Evolutionary conservation across 2,113 vertebrate species (phyloP).

Genomic region (Erythrolamprus reginae): DNA sequence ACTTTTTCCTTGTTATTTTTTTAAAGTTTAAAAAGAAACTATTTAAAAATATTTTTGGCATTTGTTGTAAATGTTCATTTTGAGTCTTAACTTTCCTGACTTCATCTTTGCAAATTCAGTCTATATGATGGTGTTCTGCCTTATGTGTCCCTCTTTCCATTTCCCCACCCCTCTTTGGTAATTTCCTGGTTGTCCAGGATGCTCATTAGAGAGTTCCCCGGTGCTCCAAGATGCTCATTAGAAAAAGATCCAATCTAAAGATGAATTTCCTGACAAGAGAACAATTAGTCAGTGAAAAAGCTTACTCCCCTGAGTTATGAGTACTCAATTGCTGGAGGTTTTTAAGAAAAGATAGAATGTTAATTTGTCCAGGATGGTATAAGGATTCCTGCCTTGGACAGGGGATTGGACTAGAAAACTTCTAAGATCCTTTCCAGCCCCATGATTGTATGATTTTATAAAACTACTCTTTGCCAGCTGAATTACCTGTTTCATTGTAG

Average conservation of each 20-base stretch:
- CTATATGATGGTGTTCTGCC: background rate
- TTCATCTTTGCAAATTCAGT: background rate
- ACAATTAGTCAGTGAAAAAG: background rate
- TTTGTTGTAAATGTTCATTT: background rate
- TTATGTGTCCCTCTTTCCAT: background rate
- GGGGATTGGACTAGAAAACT: background rate
- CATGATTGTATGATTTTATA: background rate
- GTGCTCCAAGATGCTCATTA: background rate
- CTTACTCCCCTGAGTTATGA: background rate
- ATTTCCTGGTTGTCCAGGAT: background rate
- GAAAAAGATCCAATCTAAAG: background rate
- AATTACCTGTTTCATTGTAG: slow-evolving; percentile 69
- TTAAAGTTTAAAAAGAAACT: background rate
- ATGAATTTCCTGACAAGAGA: background rate
- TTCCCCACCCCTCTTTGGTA: background rate
- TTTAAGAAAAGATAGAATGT: background rate
- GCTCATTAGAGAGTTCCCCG: background rate
- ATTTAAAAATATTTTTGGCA: background rate
- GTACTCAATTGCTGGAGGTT: background rate
- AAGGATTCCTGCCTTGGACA: background rate
- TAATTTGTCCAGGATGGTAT: background rate
- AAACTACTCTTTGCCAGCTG: background rate
- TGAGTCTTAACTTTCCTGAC: background rate
- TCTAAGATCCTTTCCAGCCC: background rate
- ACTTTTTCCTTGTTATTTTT: background rate